Evolutionary conservation across 2,113 vertebrate genomes (phyloP).

Genomic region (Geococcyx californianus): DNA sequence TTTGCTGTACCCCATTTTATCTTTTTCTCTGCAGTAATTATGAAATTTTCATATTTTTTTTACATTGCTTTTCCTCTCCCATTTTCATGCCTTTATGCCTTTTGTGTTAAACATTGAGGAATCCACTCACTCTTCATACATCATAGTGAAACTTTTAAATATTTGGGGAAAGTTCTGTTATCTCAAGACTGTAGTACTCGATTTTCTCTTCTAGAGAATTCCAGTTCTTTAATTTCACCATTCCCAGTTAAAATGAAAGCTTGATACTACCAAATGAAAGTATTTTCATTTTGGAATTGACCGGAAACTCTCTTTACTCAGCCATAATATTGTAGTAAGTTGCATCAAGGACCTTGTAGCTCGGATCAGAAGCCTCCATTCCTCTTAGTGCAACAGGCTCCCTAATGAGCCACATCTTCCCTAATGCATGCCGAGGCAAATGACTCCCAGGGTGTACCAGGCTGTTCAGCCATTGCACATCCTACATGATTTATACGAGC

Average conservation of each 20-base stretch:
- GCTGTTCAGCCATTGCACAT: background rate
- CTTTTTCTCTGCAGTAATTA: constrained; percentile 22
- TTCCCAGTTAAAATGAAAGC: background rate
- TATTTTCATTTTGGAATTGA: background rate
- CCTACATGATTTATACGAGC: background rate
- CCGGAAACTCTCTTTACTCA: background rate
- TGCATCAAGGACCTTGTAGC: background rate
- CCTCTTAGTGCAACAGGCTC: background rate
- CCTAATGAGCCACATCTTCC: background rate
- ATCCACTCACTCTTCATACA: background rate
- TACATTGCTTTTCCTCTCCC: background rate
- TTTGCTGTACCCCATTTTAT: background rate
- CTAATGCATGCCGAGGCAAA: background rate
- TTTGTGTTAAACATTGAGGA: background rate
- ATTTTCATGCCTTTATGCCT: background rate
- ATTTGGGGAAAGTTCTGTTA: background rate
- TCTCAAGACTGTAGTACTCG: background rate
- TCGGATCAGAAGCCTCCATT: background rate
- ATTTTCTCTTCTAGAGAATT: background rate
- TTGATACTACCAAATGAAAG: background rate
- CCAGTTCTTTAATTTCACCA: background rate
- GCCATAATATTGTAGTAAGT: background rate
- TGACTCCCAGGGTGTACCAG: background rate
- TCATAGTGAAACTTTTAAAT: background rate
- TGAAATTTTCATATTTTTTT: constrained; percentile 2